A percentile compares a stretch with the other conserved stretches of the same genome.
phyloP scores from a whole-genome alignment of 2,797 vertebrate genomes.

The Rhabdomys pumilio region DNA sequence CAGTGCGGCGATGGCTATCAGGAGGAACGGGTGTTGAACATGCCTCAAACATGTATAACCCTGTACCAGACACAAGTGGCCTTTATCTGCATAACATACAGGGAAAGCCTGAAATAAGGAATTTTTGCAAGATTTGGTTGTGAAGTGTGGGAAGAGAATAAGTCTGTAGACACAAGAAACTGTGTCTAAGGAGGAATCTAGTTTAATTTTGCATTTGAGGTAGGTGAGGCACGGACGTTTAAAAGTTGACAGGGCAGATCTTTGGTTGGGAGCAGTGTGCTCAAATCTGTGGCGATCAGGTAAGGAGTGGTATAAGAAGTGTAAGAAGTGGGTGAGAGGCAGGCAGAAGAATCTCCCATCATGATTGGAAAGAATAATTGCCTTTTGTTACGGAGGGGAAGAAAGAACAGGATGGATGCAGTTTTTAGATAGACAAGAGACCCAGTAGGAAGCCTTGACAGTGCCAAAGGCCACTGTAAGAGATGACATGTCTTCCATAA shows the following conservation, averaged over 20 bases:
- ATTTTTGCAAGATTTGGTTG: conserved; percentile 20
- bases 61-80: background rate
- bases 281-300: background rate
- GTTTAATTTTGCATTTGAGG: conserved; percentile 35
- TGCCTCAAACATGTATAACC: background rate
- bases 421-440: background rate
- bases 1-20: background rate
- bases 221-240: background rate
- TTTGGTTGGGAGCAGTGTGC: background rate
- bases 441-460: background rate
- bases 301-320: background rate
- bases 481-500: background rate
- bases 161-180: background rate
- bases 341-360: background rate
- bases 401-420: background rate
- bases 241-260: background rate
- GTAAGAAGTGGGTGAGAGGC: background rate
- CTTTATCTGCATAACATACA: background rate
- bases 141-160: background rate
- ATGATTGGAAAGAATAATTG: background rate
- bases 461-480: background rate
- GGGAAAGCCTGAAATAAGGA: background rate
- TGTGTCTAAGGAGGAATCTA: background rate
- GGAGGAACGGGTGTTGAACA: background rate
- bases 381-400: background rate